Evolutionary conservation across 2,113 vertebrate species (phyloP).

Genomic region (Nothoprocta pentlandii): DNA sequence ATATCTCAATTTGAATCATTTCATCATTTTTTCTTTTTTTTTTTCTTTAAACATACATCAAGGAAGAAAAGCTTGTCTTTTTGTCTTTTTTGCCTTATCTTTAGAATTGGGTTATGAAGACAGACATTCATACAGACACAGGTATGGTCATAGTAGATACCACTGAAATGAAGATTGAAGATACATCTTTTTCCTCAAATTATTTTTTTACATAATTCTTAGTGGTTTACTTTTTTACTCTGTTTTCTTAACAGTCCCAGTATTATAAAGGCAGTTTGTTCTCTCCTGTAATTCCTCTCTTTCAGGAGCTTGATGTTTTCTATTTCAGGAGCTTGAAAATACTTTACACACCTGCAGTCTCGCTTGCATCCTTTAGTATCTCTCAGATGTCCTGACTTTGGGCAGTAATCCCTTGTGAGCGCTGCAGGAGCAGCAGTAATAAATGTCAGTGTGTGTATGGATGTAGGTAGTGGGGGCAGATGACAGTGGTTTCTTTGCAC

Average conservation of each 20-base stretch:
- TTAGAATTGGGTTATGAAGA: conserved; percentile 1
- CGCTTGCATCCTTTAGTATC: background rate
- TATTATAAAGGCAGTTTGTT: background rate
- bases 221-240: background rate
- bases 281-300: background rate
- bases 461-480: too few species aligned
- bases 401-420: background rate
- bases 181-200: background rate
- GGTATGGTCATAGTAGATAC: background rate
- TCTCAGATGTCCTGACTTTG: background rate
- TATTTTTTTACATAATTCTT: background rate
- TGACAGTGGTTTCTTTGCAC: background rate
- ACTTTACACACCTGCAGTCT: background rate
- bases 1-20: background rate
- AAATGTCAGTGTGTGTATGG: background rate
- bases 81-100: background rate
- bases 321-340: background rate
- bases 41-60: background rate
- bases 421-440: background rate
- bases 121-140: background rate
- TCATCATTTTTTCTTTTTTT: background rate
- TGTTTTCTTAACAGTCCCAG: background rate
- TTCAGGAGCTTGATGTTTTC: background rate
- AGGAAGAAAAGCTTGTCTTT: background rate
- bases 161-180: conserved; percentile 43